phyloP scores from a whole-genome alignment of 53 echinoderm and acorn worm genomes.

The Mesocentrotus franciscanus region DNA sequence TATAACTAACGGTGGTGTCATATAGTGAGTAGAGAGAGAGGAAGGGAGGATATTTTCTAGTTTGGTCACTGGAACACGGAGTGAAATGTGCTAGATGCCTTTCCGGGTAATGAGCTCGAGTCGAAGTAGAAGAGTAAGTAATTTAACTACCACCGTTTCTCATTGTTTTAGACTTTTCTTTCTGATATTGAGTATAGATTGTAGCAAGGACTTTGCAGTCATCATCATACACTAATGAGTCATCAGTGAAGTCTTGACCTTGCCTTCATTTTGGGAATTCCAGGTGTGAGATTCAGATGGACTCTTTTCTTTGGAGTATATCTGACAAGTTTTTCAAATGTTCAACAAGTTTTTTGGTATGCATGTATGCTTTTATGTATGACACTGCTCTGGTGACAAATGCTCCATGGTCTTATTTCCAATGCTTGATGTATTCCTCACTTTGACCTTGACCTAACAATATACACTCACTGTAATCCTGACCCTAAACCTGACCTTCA shows the following conservation, averaged over 20 bases:
- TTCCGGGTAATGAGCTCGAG: constrained; percentile 55
- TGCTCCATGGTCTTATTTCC: too few species aligned
- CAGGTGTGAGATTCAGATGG: neutral
- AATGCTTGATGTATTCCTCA: too few species aligned
- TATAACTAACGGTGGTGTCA: neutral
- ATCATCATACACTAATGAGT: neutral
- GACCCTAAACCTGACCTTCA: too few species aligned
- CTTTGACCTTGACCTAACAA: too few species aligned
- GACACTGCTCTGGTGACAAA: too few species aligned
- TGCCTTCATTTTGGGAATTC: neutral
- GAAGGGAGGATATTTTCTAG: constrained; percentile 14
- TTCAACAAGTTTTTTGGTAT: too few species aligned
- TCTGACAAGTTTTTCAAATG: neutral
- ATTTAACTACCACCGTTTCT: neutral
- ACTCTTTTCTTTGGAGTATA: neutral
- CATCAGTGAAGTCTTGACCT: neutral
- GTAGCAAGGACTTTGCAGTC: neutral
- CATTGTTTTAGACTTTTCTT: neutral
- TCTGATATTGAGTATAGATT: neutral
- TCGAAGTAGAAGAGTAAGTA: constrained; percentile 52
- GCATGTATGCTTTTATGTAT: too few species aligned
- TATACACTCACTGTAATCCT: too few species aligned
- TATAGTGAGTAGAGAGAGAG: neutral
- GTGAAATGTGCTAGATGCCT: constrained; percentile 63
- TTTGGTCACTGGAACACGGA: constrained; percentile 13